phyloP scores from a whole-genome alignment of 2,888 invertebrate genomes.

The Hyles lineata region DNA sequence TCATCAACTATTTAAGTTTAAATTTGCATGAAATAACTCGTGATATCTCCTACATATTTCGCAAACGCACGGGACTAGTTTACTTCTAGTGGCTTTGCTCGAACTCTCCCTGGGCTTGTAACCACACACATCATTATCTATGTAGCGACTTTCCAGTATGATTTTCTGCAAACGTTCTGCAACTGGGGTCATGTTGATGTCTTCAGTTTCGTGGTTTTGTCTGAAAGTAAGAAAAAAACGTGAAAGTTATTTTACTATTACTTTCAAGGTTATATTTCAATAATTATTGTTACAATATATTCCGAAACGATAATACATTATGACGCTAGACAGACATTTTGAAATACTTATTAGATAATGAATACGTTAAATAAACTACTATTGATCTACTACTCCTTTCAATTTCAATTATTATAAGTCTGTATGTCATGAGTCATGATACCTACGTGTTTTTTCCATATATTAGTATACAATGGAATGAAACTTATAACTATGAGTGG shows the following conservation, averaged over 20 bases:
- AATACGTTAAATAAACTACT: no score
- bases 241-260: background rate
- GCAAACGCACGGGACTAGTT: conserved; percentile 64
- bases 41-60: conserved; percentile 76
- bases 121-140: conserved; percentile 50
- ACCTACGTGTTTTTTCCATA: no score
- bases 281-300: no score
- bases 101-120: conserved; percentile 29
- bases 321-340: no score
- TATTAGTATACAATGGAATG: no score
- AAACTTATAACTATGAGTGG: no score
- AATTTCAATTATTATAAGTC: no score
- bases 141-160: conserved; percentile 67
- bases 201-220: background rate
- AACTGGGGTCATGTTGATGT: background rate
- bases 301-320: no score
- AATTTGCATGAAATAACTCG: conserved; percentile 66
- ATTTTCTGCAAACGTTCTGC: conserved; percentile 52
- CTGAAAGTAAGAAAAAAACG: background rate
- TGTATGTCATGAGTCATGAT: no score
- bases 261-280: background rate
- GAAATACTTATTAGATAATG: no score
- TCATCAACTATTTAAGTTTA: conserved; percentile 33
- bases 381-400: no score
- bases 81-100: conserved; percentile 36